Evolutionary conservation across 2,888 invertebrate genomes (phyloP), one percentile per base, ranked within the genome.

Genomic region (Halocaridina rubra): DNA sequence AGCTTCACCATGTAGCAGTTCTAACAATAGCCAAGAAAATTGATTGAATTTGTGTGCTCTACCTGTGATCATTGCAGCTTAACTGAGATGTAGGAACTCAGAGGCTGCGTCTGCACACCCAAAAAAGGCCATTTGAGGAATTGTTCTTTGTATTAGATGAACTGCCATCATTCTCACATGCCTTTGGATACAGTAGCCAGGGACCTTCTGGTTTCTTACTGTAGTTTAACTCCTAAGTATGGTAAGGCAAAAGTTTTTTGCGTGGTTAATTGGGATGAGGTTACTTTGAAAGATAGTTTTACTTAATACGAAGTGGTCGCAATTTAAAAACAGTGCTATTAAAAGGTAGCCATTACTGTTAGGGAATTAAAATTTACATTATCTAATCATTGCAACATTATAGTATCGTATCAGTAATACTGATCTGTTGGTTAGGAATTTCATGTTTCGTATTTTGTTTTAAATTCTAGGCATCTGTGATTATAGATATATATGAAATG

Each of bases 381-480:
- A n/a, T n/a, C n/a, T n/a, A n/a, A n/a, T n/a, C 16, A 61, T 77
- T 77, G 61, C 61, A 53, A 77, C 77, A 77, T 30, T 59, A 77
- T 77, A n/a, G n/a, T n/a, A n/a, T n/a, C n/a, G n/a, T n/a, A n/a
- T n/a, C n/a, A n/a, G n/a, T n/a, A n/a, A n/a, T n/a, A n/a, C n/a
- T n/a, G 30, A 59, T 77, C 24, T 59, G 77, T 61, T 22, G 29
- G 77, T 77, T 59, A 61, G 33, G 24, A 32, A 77, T 30, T 77
- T 61, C 27, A 46, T 32, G 59, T 77, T 59, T 77, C 59, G 30
- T 32, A 30, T 61, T 77, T 32, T 77, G 33, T 77, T 77, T 59
- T n/a, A n/a, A n/a, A 19, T 77, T 19, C 77, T 77, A 77, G 59
- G 77, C 77, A 77, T 77, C 77, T 77, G 77, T 77, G 77, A 77